A percentile compares a stretch with the other conserved stretches of the same genome.
phyloP scores from a whole-genome alignment of 2,797 vertebrate genomes.

The Otus scops region DNA sequence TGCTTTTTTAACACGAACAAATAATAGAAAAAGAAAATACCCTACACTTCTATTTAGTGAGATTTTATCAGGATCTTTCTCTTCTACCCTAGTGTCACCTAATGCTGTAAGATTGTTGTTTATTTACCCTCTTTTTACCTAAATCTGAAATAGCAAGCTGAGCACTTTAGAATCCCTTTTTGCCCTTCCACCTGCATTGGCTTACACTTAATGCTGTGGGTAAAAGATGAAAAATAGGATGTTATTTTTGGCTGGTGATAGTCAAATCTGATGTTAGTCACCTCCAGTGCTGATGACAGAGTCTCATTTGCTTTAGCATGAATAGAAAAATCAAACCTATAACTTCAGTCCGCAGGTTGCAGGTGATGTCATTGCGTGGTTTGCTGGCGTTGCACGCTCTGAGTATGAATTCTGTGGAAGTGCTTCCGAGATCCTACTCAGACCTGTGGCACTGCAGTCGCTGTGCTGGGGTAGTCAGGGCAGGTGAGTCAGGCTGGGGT shows the following conservation, averaged over 20 bases:
- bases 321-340: background rate
- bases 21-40: background rate
- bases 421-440: no score
- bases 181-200: background rate
- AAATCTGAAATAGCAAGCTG: background rate
- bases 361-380: background rate
- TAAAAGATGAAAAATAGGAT: background rate
- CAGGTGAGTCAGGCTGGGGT: background rate
- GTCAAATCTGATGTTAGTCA: background rate
- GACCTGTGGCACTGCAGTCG: fast-evolving
- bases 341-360: background rate
- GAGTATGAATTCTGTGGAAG: background rate
- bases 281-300: background rate
- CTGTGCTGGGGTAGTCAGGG: fast-evolving
- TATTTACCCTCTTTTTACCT: background rate
- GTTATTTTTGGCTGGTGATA: background rate
- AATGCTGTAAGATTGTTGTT: background rate
- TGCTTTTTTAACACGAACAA: background rate
- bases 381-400: background rate
- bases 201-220: background rate
- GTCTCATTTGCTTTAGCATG: no score
- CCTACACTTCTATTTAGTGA: fast-evolving
- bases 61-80: background rate
- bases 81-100: background rate
- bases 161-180: background rate